These are phyloP conservation scores for Parambassis ranga DNA, from an alignment of 2,797 vertebrate species.

Conservation along the genomic window DNA sequence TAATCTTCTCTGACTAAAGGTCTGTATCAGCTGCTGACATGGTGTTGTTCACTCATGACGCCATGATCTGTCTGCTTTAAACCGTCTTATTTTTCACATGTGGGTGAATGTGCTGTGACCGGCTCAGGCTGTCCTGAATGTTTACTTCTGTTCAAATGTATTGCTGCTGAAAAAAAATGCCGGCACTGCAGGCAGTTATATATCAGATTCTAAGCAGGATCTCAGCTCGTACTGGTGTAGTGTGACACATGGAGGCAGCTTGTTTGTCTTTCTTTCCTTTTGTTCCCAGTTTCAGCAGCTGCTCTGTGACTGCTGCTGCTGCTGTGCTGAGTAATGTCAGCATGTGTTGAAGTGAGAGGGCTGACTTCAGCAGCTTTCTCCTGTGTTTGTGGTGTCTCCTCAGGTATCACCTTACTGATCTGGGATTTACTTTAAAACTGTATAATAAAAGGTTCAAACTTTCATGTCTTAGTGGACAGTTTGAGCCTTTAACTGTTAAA, in stretches of 20 bases:
- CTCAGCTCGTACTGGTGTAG: not conserved
- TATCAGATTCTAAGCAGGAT: too few relatives aligned
- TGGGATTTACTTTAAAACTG: not conserved
- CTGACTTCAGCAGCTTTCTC: conserved; percentile 54
- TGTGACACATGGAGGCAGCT: conserved; percentile 3
- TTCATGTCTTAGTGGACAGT: too few relatives aligned
- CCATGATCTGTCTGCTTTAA: not conserved
- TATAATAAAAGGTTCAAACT: too few relatives aligned
- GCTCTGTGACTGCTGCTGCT: conserved; percentile 52
- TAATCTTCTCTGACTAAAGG: conserved; percentile 31
- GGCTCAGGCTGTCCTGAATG: not conserved
- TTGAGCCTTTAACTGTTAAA: not conserved
- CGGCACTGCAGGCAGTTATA: too few relatives aligned
- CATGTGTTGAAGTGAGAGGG: conserved; percentile 62
- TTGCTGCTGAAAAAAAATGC: too few relatives aligned
- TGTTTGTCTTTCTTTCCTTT: conserved; percentile 25
- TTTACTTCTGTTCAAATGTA: too few relatives aligned
- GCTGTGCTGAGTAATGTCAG: conserved; percentile 56
- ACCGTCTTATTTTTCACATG: conserved; percentile 2
- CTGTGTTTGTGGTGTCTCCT: not conserved
- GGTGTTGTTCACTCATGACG: conserved; percentile 14
- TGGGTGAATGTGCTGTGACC: conserved; percentile 3
- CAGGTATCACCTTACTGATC: not conserved
- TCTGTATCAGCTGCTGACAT: conserved; percentile 6
- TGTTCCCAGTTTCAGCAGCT: conserved; percentile 51